Evolutionary conservation across 2,113 vertebrate species (phyloP), one percentile per base, ranked within the genome.

Genomic region (Casuarius casuarius): DNA sequence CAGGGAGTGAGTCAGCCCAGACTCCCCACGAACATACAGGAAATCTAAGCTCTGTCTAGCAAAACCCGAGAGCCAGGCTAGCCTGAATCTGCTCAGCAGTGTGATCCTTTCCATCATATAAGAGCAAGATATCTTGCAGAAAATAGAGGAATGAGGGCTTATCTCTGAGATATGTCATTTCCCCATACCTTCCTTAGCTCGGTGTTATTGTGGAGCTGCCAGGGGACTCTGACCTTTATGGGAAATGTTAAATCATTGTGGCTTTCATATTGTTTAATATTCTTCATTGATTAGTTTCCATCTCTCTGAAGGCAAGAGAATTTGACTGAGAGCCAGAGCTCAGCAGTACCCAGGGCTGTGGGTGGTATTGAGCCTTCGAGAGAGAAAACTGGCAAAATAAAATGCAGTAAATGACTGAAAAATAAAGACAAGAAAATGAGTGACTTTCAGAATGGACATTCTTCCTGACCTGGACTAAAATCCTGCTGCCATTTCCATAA

Each of bases 251-350:
- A 97, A 95, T 96, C 94, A 81, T 86, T 56, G 79, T 7, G 5
- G 89, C 70, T 94, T 95, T 95, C 90, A 38, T 94, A 72, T 94
- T 95, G 87, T 94, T 97, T 98, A 94, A 97, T 97, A 97, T 95
- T 96, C 71, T 75, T 89, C 92, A 97, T 97, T 96, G 98, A 98
- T 98, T 98, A 95, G 87, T 90, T 97, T 94, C 94, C 68, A 75
- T 89, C 92, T 96, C 97, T 95, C 94, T 59, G 87, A 94, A 95
- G 94, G 90, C 93, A 95, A 86, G 94, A 94, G 74, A 75, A 94
- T 97, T 97, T 97, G 97, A 96, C 82, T 81, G 95, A 93, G 87
- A 95, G 95, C 94, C 93, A 95, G 82, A 65, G 91, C 94, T 97
- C 96, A 89, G 85, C 81, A 94, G 95, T 92, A 95, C 46, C 66